Evolutionary conservation across 1,140 invertebrate species (phyloP).

Genomic region (Rhagoletis zephyria): DNA sequence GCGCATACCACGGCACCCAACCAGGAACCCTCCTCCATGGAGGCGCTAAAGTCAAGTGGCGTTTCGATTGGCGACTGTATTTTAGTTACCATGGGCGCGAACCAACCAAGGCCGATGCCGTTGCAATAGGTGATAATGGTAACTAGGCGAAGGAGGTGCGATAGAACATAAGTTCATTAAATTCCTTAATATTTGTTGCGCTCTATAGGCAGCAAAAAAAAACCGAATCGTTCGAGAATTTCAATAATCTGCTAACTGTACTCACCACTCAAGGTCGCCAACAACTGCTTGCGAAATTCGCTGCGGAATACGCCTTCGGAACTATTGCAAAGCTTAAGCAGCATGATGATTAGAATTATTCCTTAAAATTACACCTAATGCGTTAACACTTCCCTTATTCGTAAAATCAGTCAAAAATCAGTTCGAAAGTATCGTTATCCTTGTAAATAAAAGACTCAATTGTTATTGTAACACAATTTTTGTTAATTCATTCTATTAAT

Average conservation of each 20-base stretch:
- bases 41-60: conserved; percentile 66
- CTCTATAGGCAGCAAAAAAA: background rate
- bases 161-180: background rate
- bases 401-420: background rate
- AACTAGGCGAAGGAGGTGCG: conserved; percentile 62
- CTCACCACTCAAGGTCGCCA: conserved; percentile 67
- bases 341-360: conserved; percentile 54
- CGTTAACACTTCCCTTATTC: background rate
- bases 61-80: conserved; percentile 66
- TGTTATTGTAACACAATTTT: background rate
- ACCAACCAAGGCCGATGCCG: conserved; percentile 74
- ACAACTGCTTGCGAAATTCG: conserved; percentile 64
- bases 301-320: conserved; percentile 62
- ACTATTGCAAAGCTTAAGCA: conserved; percentile 58
- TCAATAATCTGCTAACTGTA: conserved; percentile 29
- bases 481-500: background rate
- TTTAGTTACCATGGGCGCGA: conserved; percentile 72
- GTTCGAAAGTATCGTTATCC: background rate
- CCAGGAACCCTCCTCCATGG: conserved; percentile 68
- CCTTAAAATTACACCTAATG: no score
- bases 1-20: conserved; percentile 67
- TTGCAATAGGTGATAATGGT: conserved; percentile 73
- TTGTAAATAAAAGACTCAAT: background rate
- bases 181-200: no score
- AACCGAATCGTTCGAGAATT: background rate